Percentiles rank a stretch among this genome's conserved stretches.
These are phyloP conservation scores for Bos taurus DNA, from an alignment of 2,113 vertebrate genomes.

Conservation along the genomic window DNA sequence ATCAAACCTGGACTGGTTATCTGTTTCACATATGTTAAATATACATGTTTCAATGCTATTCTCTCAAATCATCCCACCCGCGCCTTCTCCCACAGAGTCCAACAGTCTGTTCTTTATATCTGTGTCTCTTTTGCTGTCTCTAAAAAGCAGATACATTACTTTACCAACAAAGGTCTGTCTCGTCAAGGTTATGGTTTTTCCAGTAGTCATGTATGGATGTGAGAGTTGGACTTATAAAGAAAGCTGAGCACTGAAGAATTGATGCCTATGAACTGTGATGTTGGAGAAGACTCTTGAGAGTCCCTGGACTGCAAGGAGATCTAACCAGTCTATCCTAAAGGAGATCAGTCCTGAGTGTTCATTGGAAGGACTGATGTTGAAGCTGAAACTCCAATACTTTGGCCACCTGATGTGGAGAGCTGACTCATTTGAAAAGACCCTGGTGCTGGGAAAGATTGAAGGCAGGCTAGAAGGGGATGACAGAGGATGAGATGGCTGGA, in stretches of 20 bases:
- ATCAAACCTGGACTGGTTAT: accelerated
- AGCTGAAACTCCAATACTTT: background rate
- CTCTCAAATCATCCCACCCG: too few relatives aligned
- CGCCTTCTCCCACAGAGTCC: too few relatives aligned
- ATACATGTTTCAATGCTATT: too few relatives aligned
- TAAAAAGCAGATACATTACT: background rate
- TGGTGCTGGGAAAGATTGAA: background rate
- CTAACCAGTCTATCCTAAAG: background rate
- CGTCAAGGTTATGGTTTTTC: background rate
- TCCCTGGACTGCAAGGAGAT: background rate
- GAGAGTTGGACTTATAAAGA: background rate
- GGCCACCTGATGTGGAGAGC: background rate
- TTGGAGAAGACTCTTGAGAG: background rate
- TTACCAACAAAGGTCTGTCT: background rate
- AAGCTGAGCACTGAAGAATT: background rate
- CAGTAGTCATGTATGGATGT: background rate
- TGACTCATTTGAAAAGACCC: background rate
- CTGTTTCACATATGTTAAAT: background rate
- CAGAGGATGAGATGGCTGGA: background rate
- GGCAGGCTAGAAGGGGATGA: background rate
- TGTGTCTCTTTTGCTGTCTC: too few relatives aligned
- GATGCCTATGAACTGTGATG: background rate
- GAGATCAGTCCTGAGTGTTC: background rate
- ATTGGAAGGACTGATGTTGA: background rate
- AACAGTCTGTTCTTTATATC: too few relatives aligned